Percentiles rank a stretch among this genome's conserved stretches.
phyloP scores from a whole-genome alignment of 2,888 invertebrate genomes.

The Chrysodeixis includens region DNA sequence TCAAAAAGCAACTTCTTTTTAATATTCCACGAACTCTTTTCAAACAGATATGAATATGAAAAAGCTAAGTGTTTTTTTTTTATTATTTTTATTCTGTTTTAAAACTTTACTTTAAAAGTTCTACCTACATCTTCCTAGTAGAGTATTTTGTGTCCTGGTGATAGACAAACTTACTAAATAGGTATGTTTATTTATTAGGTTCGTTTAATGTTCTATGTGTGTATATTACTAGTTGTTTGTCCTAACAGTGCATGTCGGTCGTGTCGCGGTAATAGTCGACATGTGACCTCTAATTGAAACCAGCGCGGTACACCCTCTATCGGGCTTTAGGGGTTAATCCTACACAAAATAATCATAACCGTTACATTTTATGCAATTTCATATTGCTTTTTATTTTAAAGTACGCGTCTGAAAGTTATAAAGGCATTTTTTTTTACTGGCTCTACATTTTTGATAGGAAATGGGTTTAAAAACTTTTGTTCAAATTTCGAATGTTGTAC shows the following conservation, averaged over 20 bases:
- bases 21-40: no score
- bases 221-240: no score
- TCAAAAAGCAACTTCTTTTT: no score
- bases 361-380: background rate
- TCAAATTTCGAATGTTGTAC: background rate
- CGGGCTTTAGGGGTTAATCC: conserved; percentile 40
- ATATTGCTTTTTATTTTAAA: background rate
- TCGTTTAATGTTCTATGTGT: no score
- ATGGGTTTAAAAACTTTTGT: background rate
- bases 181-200: no score
- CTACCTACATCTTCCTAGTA: no score
- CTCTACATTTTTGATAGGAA: no score
- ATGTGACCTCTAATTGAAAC: conserved; percentile 58
- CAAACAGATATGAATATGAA: no score
- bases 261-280: conserved; percentile 39
- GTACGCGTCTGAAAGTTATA: background rate
- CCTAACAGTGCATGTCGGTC: conserved; percentile 27
- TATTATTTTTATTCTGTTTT: no score
- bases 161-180: no score
- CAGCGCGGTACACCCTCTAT: conserved; percentile 28
- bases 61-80: no score
- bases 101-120: background rate
- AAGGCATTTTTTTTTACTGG: background rate
- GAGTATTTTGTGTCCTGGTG: no score
- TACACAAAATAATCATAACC: conserved; percentile 21